Evolutionary conservation across 2,113 vertebrate species (phyloP), one percentile per base, ranked within the genome.

Genomic region (Columba livia): DNA sequence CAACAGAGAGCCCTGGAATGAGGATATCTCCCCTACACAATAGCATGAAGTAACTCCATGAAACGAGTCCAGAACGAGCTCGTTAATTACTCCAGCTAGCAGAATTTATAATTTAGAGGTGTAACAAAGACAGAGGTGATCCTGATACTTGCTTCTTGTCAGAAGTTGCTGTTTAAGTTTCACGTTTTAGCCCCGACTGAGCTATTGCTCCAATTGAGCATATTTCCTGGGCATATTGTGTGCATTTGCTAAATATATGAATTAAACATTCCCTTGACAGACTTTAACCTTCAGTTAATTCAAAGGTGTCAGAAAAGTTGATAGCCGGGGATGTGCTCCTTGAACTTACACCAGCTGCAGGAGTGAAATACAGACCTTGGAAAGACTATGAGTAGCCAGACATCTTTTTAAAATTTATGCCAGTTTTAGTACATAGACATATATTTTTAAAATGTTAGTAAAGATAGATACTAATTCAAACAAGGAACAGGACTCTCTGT

Each of bases 241-340:
- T 96, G 86, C 18, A 8, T 79, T 89, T 87, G 62, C 65, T 94
- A 95, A 93, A 92, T 80, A 80, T 38, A 71, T 44, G 56, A 93
- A 95, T 93, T 90, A 95, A 86, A 81, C 53, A 83, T 97, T 96
- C 94, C 93, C 83, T 89, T 92, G 69, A 93, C 79, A 95, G 89
- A 90, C 42, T 89, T 87, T 95, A 96, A 91, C 96, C 89, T 94
- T 83, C 29, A 58, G 51, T 94, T 92, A 82, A 89, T 90, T 91
- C 73, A 79, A 94, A 96, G 47, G 57, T 93, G 67, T 91, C 66
- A 93, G 77, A 94, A 96, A 89, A 96, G 89, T 86, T 9, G 4
- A 54, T 90, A 40, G 51, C 67, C 19, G 2, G 70, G 54, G 78
- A 75, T 51, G 31, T 7, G 11, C 66, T 81, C 89, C 69, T 74